Evolutionary conservation across 2,113 vertebrate genomes (phyloP).

Genomic region (Gobiocypris rarus): DNA sequence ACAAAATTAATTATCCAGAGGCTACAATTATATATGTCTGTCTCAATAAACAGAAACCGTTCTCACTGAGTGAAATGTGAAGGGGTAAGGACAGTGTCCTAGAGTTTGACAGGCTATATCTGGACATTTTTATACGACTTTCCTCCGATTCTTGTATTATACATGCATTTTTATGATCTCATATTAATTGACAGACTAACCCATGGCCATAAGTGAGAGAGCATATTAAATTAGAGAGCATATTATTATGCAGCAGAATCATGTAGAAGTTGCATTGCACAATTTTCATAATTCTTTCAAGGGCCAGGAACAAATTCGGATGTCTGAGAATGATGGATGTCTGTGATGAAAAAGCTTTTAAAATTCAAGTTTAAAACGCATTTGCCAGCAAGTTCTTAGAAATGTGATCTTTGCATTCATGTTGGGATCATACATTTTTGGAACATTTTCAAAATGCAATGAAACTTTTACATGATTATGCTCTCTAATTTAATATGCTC

Average conservation of each 20-base stretch:
- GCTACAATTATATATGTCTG: constrained; percentile 24
- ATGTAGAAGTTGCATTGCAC: neutral
- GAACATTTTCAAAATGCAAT: neutral
- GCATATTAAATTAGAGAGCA: neutral
- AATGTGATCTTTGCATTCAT: neutral
- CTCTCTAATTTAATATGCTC: neutral
- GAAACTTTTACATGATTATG: neutral
- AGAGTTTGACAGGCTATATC: neutral
- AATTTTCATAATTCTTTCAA: neutral
- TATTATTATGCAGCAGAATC: neutral
- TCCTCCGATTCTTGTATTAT: neutral
- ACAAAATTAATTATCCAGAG: constrained; percentile 6
- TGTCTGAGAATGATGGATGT: constrained; percentile 10
- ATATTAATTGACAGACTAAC: constrained; percentile 7
- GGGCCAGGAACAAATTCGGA: neutral
- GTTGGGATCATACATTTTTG: neutral
- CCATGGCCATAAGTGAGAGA: neutral
- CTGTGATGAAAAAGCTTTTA: neutral
- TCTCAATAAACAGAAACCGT: constrained; percentile 18
- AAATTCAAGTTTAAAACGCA: constrained; percentile 19
- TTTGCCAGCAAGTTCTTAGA: neutral
- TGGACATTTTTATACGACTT: neutral
- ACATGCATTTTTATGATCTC: constrained; percentile 13
- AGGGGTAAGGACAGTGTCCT: neutral
- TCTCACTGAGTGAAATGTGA: neutral